Conservation (phyloP, 2,888 invertebrate species). For the Phorcus lineatus region DNA sequence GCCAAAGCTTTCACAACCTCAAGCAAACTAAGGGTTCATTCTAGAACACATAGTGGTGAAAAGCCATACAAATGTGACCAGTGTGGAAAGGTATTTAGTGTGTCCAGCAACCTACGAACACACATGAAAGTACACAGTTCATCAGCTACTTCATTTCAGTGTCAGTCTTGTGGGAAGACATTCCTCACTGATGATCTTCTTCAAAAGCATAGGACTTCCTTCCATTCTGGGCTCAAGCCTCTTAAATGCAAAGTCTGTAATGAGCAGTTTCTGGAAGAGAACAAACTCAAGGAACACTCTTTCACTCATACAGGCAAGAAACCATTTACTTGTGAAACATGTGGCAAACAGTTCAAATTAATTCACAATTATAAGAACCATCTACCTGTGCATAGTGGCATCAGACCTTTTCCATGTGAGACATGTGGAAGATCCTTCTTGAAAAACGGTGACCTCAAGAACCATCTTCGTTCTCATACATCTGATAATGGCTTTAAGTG, state of each 20-base stretch:
- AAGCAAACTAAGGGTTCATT: background rate
- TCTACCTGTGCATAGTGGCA: background rate
- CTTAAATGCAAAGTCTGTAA: background rate
- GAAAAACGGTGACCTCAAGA: slow-evolving; percentile 7
- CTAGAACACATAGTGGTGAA: background rate
- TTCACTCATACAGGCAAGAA: slow-evolving; percentile 11
- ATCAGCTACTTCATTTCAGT: background rate
- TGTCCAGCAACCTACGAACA: slow-evolving; percentile 1
- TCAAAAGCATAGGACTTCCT: background rate
- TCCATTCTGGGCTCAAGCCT: background rate
- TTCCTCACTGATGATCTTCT: background rate
- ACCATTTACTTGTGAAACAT: slow-evolving; percentile 3
- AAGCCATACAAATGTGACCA: slow-evolving; percentile 1
- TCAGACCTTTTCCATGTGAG: background rate
- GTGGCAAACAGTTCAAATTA: background rate
- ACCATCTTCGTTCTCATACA: background rate
- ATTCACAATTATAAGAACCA: slow-evolving; percentile 1
- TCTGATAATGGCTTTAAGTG: slow-evolving; percentile 8
- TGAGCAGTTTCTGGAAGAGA: background rate
- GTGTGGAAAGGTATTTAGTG: slow-evolving; percentile 12
- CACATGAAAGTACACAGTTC: slow-evolving; percentile 5
- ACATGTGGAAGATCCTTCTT: slow-evolving; percentile 2
- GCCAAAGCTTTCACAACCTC: slow-evolving; percentile 9
- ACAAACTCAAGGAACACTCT: background rate
- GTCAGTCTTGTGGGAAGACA: background rate